Evolutionary conservation across 2,797 vertebrate genomes (phyloP).

Genomic region (Coregonus sp.): DNA sequence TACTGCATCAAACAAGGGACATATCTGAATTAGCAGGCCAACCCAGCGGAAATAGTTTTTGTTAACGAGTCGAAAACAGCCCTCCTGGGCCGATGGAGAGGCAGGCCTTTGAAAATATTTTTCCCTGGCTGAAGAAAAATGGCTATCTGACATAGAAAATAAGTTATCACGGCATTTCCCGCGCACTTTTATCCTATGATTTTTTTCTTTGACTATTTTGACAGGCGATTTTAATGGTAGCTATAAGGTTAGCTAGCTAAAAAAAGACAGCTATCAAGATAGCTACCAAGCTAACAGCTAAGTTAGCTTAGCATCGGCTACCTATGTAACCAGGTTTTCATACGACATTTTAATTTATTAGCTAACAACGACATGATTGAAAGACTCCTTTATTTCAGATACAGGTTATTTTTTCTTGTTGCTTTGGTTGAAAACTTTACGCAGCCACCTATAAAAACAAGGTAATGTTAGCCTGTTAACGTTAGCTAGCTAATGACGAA

Average conservation of each 20-base stretch:
- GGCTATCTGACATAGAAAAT: slow-evolving; percentile 67
- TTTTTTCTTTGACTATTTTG: slow-evolving; percentile 13
- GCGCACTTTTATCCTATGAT: slow-evolving; percentile 23
- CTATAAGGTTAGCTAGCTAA: neutral
- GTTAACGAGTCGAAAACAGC: slow-evolving; percentile 67
- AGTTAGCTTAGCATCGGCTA: slow-evolving; percentile 32
- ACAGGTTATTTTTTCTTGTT: neutral
- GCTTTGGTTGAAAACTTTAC: neutral
- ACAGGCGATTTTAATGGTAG: neutral
- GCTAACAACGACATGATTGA: neutral
- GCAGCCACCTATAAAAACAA: neutral
- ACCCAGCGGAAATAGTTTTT: slow-evolving; percentile 67
- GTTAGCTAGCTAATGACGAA: neutral
- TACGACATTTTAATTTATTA: neutral
- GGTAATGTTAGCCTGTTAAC: slow-evolving; percentile 1
- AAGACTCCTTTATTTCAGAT: neutral
- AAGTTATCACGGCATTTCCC: slow-evolving; percentile 37
- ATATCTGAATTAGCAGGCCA: slow-evolving; percentile 33
- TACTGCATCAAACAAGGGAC: slow-evolving; percentile 53
- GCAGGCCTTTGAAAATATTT: slow-evolving; percentile 70
- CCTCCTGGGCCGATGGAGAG: slow-evolving; percentile 68
- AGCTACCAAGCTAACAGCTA: slow-evolving; percentile 16
- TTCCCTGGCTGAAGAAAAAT: slow-evolving; percentile 71
- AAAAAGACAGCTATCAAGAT: slow-evolving; percentile 16
- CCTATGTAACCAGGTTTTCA: neutral